These are phyloP conservation scores for Dolichallabes microphthalmus DNA, from an alignment of 2,113 vertebrate species.

Conservation along the genomic window DNA sequence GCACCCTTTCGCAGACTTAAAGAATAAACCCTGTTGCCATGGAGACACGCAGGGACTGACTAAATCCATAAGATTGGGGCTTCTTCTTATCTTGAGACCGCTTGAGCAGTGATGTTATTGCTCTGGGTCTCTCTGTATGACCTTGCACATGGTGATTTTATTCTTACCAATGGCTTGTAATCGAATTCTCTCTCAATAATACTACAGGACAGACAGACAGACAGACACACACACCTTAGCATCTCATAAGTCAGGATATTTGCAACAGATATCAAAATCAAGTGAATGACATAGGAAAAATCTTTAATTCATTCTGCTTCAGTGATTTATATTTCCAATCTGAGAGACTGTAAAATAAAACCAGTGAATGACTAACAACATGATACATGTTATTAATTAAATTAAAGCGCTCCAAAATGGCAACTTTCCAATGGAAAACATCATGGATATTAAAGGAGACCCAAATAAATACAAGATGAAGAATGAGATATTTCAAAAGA, in stretches of 20 bases:
- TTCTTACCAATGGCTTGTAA: neutral
- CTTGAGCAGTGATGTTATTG: neutral
- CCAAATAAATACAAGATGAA: constrained; percentile 25
- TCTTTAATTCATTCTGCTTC: neutral
- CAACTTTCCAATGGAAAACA: neutral
- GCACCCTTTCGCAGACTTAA: neutral
- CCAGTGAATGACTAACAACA: neutral
- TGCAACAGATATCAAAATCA: neutral
- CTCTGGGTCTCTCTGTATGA: neutral
- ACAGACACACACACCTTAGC: neutral
- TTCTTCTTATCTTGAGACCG: too few species aligned
- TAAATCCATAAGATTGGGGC: neutral
- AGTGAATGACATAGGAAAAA: neutral
- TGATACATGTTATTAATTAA: neutral
- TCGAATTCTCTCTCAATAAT: neutral
- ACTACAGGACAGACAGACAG: neutral
- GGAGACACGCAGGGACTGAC: neutral
- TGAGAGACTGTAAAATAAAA: neutral
- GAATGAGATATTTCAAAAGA: neutral
- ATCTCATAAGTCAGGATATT: neutral
- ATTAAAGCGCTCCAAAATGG: neutral
- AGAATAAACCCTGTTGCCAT: neutral
- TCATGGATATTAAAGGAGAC: constrained; percentile 14
- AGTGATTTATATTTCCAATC: neutral
- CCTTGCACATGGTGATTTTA: neutral